Percentiles rank a stretch among this genome's conserved stretches.
Evolutionary conservation across 2,888 invertebrate genomes (phyloP).

Genomic region (Tipula confusa): DNA sequence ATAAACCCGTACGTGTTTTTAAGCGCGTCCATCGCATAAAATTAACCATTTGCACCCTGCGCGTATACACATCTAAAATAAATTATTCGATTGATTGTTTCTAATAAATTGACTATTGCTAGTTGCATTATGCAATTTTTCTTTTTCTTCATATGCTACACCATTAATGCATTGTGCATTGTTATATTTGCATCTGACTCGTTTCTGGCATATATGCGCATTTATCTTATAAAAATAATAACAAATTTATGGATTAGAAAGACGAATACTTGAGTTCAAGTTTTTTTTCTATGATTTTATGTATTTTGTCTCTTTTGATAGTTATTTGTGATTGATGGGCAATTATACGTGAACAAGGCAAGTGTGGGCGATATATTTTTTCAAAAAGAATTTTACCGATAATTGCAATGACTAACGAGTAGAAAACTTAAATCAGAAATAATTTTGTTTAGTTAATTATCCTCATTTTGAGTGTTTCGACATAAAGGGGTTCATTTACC

Average conservation of each 20-base stretch:
- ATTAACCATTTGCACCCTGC: neutral
- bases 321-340: slow-evolving; percentile 5
- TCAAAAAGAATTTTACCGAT: neutral
- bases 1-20: neutral
- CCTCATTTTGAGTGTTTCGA: neutral
- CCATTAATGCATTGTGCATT: neutral
- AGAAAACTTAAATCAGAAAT: slow-evolving; percentile 14
- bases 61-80: neutral
- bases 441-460: slow-evolving; percentile 4
- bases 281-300: neutral
- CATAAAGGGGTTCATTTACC: neutral
- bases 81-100: neutral
- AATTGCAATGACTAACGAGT: neutral
- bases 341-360: neutral
- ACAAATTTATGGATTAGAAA: slow-evolving; percentile 6
- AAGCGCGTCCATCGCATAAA: neutral
- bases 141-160: neutral
- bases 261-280: neutral
- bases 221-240: neutral
- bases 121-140: neutral
- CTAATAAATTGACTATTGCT: neutral
- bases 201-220: neutral
- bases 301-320: neutral
- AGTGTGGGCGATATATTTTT: neutral
- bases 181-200: neutral